Evolutionary conservation across 2,113 vertebrate species (phyloP), one percentile per base, ranked within the genome.

Genomic region (Castor canadensis): DNA sequence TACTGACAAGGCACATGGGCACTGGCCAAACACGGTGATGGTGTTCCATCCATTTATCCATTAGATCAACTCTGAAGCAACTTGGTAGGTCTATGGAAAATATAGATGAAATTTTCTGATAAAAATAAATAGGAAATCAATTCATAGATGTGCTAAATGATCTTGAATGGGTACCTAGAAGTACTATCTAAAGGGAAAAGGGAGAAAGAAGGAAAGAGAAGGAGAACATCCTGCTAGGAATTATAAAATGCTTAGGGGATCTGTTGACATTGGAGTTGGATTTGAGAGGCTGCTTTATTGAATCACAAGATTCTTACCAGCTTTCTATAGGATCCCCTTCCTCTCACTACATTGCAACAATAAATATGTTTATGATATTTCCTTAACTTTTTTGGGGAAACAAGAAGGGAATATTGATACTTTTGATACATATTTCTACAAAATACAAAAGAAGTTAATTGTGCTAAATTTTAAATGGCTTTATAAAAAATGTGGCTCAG

Each of bases 51-150:
- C 40, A 6, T 32, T 28, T 32, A 45, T 86, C 26, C 30, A 64
- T 82, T 1, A 69, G 1, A 11, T 90, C 79, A 91, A 49, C 9
- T 82, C n/a, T 24, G 83, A 95, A 92, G 9, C 11, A 77, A 82
- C 91, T 96, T 62, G 96, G 91, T 9, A 85, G 66, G 30, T 83
- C 85, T 94, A 81, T 97, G 92, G 22, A 83, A 93, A 77, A 22
- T 56, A 8, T 28, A 45, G 72, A 58, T 67, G 91, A 77, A 85
- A 11, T 10, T 84, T 88, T 60, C 85, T 96, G 54, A 94, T 38
- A 96, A 86, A 95, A 87, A 75, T 11, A 77, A 88, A 84, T 71
- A 64, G 84, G 72, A 97, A 97, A 84, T 35, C 60, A 95, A 72
- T 93, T 28, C 83, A 79, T 40, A 86, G 58, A 91, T 56, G 9